Evolutionary conservation across 2,113 vertebrate species (phyloP), one percentile per base, ranked within the genome.

Genomic region (Machaerirhynchus nigripectus): DNA sequence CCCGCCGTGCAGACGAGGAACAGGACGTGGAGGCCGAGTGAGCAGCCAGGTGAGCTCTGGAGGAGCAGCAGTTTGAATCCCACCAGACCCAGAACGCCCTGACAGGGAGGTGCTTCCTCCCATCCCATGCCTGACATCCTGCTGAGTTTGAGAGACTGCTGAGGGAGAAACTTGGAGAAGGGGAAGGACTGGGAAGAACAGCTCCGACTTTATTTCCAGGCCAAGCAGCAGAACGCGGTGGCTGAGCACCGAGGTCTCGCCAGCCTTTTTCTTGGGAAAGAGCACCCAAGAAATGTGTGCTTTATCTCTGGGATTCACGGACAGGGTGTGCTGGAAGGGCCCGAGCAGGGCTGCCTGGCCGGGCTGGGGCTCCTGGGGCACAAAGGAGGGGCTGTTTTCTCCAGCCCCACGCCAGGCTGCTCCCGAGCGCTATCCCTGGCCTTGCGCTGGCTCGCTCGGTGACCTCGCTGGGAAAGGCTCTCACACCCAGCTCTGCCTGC

Each of bases 321-420:
- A 49, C 0, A 2, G 67, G 26, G 35, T 28, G 76, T 22, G 57
- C 81, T 80, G 89, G 15, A 70, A 67, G 52, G 78, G 55, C 44
- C 61, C 73, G 91, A 93, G 87, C 40, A 22, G 70, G 40, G 70
- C 59, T 84, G 46, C 37, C 68, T 61, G 39, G 61, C 57, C 0
- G 1, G 63, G 63, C 50, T 7, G 30, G 75, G 65, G 15, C 65
- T 84, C 68, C 39, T 6, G 6, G 56, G 69, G 81, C 53, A 96
- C 95, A 96, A 96, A 96, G 92, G 42, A n/a, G 67, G 49, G 87
- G 39, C 87, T 96, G 93, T 95, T 95, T 91, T 96, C 94, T 87
- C 92, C 81, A 78, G 88, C 86, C 13, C 69, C 35, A 13, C 31
- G 4, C 2, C 52, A 42, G 61, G 81, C 81, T 56, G 81, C 42